Evolutionary conservation across 2,797 vertebrate species (phyloP), one percentile per base, ranked within the genome.

Genomic region (Chanos chanos): DNA sequence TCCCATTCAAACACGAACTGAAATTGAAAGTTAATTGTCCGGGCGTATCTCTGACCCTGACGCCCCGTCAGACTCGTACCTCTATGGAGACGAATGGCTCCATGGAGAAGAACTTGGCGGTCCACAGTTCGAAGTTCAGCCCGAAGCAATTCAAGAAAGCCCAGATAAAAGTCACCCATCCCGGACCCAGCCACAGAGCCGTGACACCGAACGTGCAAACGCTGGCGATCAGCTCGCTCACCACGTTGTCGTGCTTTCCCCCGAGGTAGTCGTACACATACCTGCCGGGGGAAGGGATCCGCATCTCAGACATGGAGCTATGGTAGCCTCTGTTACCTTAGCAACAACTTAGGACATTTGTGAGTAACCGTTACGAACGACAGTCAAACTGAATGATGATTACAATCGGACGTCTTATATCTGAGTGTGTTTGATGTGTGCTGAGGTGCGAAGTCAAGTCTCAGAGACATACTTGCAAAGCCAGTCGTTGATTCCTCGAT

Each of bases 401-500:
- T n/a, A n/a, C n/a, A n/a, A n/a, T n/a, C n/a, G n/a, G n/a, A n/a
- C n/a, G n/a, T n/a, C n/a, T n/a, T n/a, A n/a, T n/a, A n/a, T n/a
- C n/a, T n/a, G n/a, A n/a, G n/a, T n/a, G n/a, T n/a, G n/a, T n/a
- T n/a, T n/a, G n/a, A n/a, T n/a, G n/a, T n/a, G n/a, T n/a, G n/a
- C n/a, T n/a, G n/a, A n/a, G n/a, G n/a, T n/a, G n/a, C n/a, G n/a
- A n/a, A n/a, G n/a, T n/a, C n/a, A n/a, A n/a, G n/a, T n/a, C n/a
- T n/a, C n/a, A n/a, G n/a, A n/a, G n/a, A 56, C 70, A 51, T 88
- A 98, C 96, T 94, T 99, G 94, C 94, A 97, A 3, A 99, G 87
- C 94, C 94, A 99, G 54, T 98, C 94, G 0, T 99, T 96, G 75
- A 99, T 98, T 51, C 97, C 97, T 79, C 97, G 84, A 85, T 98